Base-by-base conservation (phyloP, 1,140 invertebrate genomes). In the Drosophila auraria region DNA sequence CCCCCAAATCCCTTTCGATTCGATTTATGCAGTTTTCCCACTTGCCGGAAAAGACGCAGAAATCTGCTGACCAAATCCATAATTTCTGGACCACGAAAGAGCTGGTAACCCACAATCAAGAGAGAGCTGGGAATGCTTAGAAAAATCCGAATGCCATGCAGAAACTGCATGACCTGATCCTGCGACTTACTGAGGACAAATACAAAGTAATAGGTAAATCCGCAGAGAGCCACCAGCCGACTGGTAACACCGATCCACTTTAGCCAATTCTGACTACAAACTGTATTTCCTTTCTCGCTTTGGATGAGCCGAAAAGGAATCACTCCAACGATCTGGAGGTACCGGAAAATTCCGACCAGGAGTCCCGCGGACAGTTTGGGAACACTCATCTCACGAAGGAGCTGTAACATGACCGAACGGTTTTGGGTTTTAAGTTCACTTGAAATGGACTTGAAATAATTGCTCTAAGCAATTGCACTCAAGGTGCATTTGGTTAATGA, bases 41-140 rank as follows among this genome's bases (percentile, higher is more conserved):
- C 53, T 14, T 65, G 15, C 0, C 61, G 47, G 12, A 70, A 79
- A 0, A 89, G 45, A 0, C 25, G 30, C 0, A 89, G 2, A 20
- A 72, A 82, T 4, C 45, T 9, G 14, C 84, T 69, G 3, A 79
- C 25, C 15, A 89, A 8, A 1, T 17, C 0, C 5, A 68, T 33
- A 0, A 75, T 23, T 3, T 65, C 38, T 0, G 56, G 1, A 5
- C 23, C 60, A 27, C 58, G 36, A 3, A 38, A 49, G 27, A 64
- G 8, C 17, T 89, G 78, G 14, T 73, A 30, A 15, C 27, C 27
- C 9, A 82, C 6, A 3, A 83, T 61, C 2, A 45, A 11, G 0
- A 63, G 2, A 17, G 38, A 15, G 23, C 33, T 56, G 6, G 44
- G 30, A 5, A 70, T 0, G 11, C 23, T 57, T 8, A 59, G 20